Evolutionary conservation across 2,888 invertebrate species (phyloP), one percentile per base, ranked within the genome.

Genomic region (Clunio marinus): DNA sequence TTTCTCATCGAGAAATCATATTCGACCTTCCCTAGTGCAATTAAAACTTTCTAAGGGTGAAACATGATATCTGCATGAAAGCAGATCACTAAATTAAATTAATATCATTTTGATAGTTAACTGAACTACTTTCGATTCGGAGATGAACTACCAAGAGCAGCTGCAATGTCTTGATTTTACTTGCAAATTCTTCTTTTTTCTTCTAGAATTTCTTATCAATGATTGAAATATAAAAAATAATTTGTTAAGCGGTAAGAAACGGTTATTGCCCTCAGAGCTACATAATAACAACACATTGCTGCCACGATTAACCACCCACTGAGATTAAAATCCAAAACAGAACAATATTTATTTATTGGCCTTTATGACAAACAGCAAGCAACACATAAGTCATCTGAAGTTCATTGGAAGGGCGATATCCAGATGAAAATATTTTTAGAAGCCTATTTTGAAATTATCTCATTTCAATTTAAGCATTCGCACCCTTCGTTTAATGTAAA

Each of bases 251-350:
- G n/a, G n/a, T n/a, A n/a, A n/a, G 32, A 4, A 45, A 13, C 45
- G 13, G 45, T 15, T n/a, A n/a, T n/a, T 5, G 45, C 45, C 4
- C 15, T 45, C 15, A 45, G 4, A 57, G 25, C 51, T 51, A 7
- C 13, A n/a, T n/a, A n/a, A n/a, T n/a, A n/a, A n/a, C 13, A 25
- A 57, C 57, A 57, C 27, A 57, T 57, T 27, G 57, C 27, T n/a
- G 57, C n/a, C n/a, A 51, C 51, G 10, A 57, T 57, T 17, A 27
- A 20, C 66, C 55, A 66, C 66, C 51, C 45, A 51, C 46, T 45
- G 66, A 20, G 66, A 66, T 55, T 55, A 51, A 66, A 32, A 46
- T 46, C 28, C 25, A 20, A 22, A 35, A 8, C 13, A 13, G 13
- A 17, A 51, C 4, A 51, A 22, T n/a, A 51, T 51, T 51, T 8